A percentile compares a stretch with the other conserved stretches of the same genome.
These are phyloP conservation scores for Fundulus diaphanus DNA, from an alignment of 2,797 vertebrate species.

Conservation along the genomic window DNA sequence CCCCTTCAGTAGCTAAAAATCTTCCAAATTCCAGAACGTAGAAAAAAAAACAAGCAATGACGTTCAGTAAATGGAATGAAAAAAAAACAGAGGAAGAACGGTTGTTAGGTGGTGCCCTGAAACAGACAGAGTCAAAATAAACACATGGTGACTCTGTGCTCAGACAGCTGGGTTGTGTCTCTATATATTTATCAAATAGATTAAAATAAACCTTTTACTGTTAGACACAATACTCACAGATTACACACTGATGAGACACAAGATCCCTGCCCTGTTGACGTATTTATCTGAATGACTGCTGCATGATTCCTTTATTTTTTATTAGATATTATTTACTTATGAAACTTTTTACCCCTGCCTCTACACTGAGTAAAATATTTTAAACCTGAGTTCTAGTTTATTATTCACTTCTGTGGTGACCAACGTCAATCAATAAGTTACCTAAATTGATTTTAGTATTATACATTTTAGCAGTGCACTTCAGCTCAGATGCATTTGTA, in stretches of 20 bases:
- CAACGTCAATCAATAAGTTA: background rate
- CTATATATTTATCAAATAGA: slow-evolving; percentile 8
- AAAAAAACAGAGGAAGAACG: background rate
- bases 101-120: background rate
- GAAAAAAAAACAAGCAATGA: background rate
- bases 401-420: background rate
- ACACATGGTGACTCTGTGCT: background rate
- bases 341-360: too few relatives aligned
- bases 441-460: too few relatives aligned
- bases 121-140: slow-evolving; percentile 22
- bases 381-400: background rate
- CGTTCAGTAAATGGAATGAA: background rate
- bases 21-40: too few relatives aligned
- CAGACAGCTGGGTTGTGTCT: background rate
- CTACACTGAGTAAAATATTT: background rate
- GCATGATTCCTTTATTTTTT: slow-evolving; percentile 5
- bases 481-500: too few relatives aligned
- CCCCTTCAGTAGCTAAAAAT: background rate
- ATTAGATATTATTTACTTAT: background rate
- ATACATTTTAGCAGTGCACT: too few relatives aligned
- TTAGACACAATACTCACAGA: slow-evolving; percentile 22
- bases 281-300: background rate
- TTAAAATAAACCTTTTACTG: background rate
- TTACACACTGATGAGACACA: background rate
- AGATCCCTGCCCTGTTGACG: background rate